Base-by-base conservation (phyloP, 2,888 invertebrate genomes). In the Cyrtodaria siliqua region DNA sequence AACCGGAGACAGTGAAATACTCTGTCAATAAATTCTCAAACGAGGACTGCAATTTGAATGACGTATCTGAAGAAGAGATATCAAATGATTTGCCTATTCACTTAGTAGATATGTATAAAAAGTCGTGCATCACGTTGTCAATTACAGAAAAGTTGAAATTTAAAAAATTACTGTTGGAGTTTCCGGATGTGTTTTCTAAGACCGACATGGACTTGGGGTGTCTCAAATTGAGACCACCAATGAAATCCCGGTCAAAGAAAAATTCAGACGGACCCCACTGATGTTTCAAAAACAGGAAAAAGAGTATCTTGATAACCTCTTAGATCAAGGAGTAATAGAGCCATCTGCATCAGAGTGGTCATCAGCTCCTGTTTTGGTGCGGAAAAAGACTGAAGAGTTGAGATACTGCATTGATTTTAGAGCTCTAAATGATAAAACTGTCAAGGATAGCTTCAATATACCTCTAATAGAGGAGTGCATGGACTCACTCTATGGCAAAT, bases 401-500 rank as follows among this genome's bases (percentile, higher is more conserved):
- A 16, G 26, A 3, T 64, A 55, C 18, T 55, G 55, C 8, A 16
- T 44, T 24, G 56, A 64, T 24, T 64, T 26, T 29, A n/a, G 64
- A 23, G 1, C 23, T 4, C 42, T 52, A 3, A 53, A 53, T 12
- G 23, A 12, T 3, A 50, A 50, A 24, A 63, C 53, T 0, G 24
- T 33, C 20, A 44, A 64, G 24, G 26, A 53, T 26, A 27, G 53
- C n/a, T 56, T 44, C 18, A 44, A 20, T 6, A 42, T 40, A 3
- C 42, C 55, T n/a, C 42, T 64, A 12, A 64, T 47, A 26, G 55
- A 64, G 18, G 55, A 64, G 16, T 64, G 64, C 29, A 16, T 64
- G 24, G 47, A 64, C 26, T 50, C 53, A 26, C 2, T 29, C 20
- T 2, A 40, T 38, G 64, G 27, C 4, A 49, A 16, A 9, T 16